Conservation (phyloP, 23 tunicate species). For the Oikopleura albicans region DNA sequence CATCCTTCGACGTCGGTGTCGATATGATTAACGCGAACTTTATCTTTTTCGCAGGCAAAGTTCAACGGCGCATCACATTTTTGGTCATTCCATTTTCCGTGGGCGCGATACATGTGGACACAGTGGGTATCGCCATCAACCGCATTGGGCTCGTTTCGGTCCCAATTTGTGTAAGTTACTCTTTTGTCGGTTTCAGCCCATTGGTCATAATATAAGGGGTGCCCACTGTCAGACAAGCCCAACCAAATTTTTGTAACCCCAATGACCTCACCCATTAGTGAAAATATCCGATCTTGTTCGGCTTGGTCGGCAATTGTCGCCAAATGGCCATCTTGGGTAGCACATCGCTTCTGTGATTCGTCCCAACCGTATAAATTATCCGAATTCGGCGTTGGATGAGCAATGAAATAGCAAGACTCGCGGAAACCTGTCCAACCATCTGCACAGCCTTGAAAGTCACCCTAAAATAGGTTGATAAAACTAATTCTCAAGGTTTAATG, state of each 20-base stretch:
- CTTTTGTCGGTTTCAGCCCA: background rate
- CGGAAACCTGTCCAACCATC: constrained; percentile 7
- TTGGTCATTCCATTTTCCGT: constrained; percentile 6
- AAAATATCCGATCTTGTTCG: background rate
- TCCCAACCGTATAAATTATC: background rate
- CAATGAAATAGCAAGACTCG: background rate
- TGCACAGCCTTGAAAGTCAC: background rate
- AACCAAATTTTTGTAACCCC: background rate
- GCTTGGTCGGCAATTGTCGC: constrained; percentile 8
- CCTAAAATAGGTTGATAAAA: no score
- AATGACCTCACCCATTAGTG: background rate
- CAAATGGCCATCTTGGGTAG: background rate
- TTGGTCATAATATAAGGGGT: background rate
- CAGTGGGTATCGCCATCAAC: background rate
- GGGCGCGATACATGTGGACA: background rate
- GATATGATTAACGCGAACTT: background rate
- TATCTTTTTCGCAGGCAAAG: background rate
- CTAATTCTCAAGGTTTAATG: no score
- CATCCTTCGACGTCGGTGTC: background rate
- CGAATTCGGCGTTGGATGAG: background rate
- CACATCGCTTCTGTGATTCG: background rate
- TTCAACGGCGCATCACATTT: background rate
- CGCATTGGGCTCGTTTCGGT: background rate
- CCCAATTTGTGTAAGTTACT: background rate
- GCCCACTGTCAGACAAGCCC: background rate